Evolutionary conservation across 2,888 invertebrate genomes (phyloP).

Genomic region (Seira sanloemensis): DNA sequence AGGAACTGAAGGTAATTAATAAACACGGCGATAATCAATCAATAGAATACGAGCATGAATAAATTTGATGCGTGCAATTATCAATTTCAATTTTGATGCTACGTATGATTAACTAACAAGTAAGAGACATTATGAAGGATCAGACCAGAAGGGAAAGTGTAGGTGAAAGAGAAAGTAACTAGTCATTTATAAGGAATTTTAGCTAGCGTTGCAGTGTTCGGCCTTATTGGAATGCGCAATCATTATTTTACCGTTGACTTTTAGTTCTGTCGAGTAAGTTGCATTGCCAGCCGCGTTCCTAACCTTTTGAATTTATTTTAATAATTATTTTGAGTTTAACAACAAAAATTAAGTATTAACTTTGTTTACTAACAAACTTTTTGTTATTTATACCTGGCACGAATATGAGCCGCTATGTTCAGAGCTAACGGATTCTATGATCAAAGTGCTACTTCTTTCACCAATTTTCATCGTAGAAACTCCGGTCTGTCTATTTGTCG

Average conservation of each 20-base stretch:
- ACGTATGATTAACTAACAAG: neutral
- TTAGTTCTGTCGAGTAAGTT: constrained; percentile 83
- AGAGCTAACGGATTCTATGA: constrained; percentile 81
- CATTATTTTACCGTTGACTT: constrained; percentile 79
- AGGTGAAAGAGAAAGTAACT: too few species aligned
- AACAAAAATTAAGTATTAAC: too few species aligned
- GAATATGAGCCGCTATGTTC: constrained; percentile 84
- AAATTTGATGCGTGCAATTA: neutral
- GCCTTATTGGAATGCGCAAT: neutral
- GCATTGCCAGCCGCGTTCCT: constrained; percentile 82
- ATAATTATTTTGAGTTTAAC: too few species aligned
- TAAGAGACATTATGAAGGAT: neutral
- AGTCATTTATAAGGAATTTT: too few species aligned
- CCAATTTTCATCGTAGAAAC: constrained; percentile 78
- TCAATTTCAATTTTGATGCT: constrained; percentile 15
- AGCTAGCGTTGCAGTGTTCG: too few species aligned
- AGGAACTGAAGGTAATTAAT: constrained; percentile 75
- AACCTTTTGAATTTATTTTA: too few species aligned
- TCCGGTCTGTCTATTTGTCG: constrained; percentile 76
- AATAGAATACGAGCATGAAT: too few species aligned
- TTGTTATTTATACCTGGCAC: too few species aligned
- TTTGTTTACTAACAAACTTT: too few species aligned
- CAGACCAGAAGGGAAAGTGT: neutral
- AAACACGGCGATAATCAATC: too few species aligned
- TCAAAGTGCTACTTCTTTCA: constrained; percentile 80